phyloP scores from a whole-genome alignment of 2,888 invertebrate genomes.

The Melanostoma scalare region DNA sequence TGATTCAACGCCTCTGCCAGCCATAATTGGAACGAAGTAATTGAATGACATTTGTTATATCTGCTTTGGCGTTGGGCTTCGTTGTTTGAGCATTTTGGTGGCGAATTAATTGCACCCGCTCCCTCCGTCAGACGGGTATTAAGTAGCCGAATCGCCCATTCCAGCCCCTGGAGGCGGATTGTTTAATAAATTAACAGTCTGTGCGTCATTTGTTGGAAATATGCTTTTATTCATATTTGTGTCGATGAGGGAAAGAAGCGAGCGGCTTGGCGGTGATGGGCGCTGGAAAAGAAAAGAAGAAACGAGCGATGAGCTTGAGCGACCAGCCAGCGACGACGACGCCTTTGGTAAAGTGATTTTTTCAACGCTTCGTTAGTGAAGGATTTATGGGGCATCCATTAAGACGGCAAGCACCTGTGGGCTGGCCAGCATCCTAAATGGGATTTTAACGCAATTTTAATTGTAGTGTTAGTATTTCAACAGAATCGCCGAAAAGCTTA shows the following conservation, averaged over 20 bases:
- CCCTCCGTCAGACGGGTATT: conserved; percentile 48
- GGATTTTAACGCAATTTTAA: conserved; percentile 71
- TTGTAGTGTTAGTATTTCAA: conserved; percentile 63
- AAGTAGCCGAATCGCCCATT: conserved; percentile 66
- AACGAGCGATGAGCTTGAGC: background rate
- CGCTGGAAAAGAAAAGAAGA: too few species aligned
- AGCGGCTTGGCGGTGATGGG: too few species aligned
- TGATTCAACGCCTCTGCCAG: conserved; percentile 67
- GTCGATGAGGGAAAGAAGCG: background rate
- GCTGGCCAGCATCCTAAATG: conserved; percentile 60
- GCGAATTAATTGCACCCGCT: conserved; percentile 62
- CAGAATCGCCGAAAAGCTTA: conserved; percentile 52
- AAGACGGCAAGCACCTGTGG: conserved; percentile 62
- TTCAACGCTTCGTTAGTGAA: conserved; percentile 72
- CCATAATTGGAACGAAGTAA: conserved; percentile 66
- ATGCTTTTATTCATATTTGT: conserved; percentile 14
- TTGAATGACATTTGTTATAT: conserved; percentile 70
- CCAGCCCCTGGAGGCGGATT: conserved; percentile 65
- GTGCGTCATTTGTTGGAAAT: conserved; percentile 40
- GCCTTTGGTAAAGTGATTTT: conserved; percentile 73
- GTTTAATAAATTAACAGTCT: conserved; percentile 70
- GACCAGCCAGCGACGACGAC: conserved; percentile 17
- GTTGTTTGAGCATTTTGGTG: conserved; percentile 41
- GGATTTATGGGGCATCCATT: conserved; percentile 67
- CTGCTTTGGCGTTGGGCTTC: conserved; percentile 20